Evolutionary conservation across 2,888 invertebrate genomes (phyloP), one percentile per base, ranked within the genome.

Genomic region (Heteromurus nitidus): DNA sequence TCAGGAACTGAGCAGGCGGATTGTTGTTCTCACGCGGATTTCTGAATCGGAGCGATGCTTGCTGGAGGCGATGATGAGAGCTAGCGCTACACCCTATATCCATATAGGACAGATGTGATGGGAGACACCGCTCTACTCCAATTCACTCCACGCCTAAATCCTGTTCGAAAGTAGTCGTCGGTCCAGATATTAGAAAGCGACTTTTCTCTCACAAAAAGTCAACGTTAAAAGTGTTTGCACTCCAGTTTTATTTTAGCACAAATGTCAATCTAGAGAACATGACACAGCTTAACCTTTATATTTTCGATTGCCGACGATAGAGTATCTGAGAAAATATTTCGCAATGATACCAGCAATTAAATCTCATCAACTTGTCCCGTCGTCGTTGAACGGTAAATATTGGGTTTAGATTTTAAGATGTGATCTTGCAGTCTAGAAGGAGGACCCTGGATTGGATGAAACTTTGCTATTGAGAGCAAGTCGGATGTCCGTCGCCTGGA

Each of bases 51-150:
- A 67, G 72, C 31, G n/a, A n/a, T n/a, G n/a, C 30, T 75, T 65
- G 47, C 31, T 73, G 62, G 5, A 65, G 69, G 62, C 55, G 67
- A 62, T 60, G 58, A 68, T 44, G 26, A 65, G 70, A 55, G 22
- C 80, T 72, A 80, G 67, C 9, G 67, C 80, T 80, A 80, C 80
- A 72, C 80, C 80, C 80, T 80, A 80, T 80, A 80, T 80, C 80
- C 80, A 80, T 80, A 80, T 80, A 80, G 80, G 80, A 80, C 80
- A 80, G 72, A 64, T 80, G 44, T 42, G 28, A 60, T 2, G 31
- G 7, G 50, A 13, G 50, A 50, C n/a, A 36, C 13, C 7, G 36
- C 7, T 13, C 7, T 9, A 3, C 50, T 50, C n/a, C 11, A 13
- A n/a, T 13, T 5, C 7, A 50, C 11, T 13, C 5, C n/a, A 13